Evolutionary conservation across 2,888 invertebrate genomes (phyloP), one percentile per base, ranked within the genome.

Genomic region (Ennomos erosarius): DNA sequence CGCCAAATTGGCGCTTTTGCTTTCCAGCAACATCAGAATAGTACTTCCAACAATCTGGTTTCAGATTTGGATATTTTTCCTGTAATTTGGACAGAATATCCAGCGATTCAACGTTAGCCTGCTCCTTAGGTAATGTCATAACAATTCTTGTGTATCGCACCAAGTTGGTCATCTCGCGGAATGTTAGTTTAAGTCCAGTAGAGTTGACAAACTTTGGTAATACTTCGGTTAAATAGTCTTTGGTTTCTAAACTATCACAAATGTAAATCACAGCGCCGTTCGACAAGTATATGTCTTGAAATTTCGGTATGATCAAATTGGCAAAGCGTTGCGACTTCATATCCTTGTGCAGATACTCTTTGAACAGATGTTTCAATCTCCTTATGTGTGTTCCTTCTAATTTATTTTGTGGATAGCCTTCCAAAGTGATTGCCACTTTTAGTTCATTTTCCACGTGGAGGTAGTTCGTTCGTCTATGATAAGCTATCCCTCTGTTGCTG

Each of bases 201-300:
- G 88, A 85, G 38, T 84, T 83, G 6, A 88, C 77, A 33, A 90
- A 87, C 61, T 88, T 90, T 0, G 89, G 85, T 13, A 91, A 63
- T 10, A 88, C 69, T 53, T 89, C 89, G 0, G 74, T 79, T 9
- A 91, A 71, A 65, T 91, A 91, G 45, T 90, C 89, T 64, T 84
- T 90, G 4, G 89, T 89, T 71, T 91, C 90, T 47, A 91, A 71
- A 75, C 89, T 88, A 68, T 91, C 90, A 78, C 90, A 90, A 26
- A 91, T 80, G 57, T 90, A 91, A 38, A 91, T 88, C 16, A 91
- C 85, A 59, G 91, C 91, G 0, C 91, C 90, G 38, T 91, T 91
- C 0, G 90, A 90, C 4, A 90, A 55, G 48, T 88, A 91, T 13
- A 90, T 80, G 37, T 91, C 91, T 74, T 88, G 88, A 52, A 90